Evolutionary conservation across 2,113 vertebrate genomes (phyloP).

Genomic region (Dendropsophus ebraccatus): DNA sequence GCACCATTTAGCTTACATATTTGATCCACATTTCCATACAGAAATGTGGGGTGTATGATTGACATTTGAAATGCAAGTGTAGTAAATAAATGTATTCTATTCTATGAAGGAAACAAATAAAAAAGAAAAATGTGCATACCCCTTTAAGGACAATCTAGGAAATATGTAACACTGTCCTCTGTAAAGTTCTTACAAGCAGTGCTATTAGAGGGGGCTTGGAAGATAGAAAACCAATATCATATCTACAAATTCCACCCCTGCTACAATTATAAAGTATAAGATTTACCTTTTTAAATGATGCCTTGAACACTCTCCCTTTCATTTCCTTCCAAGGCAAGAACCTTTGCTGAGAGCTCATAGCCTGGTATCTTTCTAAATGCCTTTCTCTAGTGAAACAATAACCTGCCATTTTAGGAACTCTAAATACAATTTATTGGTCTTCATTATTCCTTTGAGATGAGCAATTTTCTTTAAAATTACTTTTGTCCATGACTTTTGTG

Average conservation of each 20-base stretch:
- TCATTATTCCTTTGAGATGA: constrained; percentile 57
- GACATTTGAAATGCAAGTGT: no score
- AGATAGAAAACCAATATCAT: neutral
- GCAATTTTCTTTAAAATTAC: constrained; percentile 57
- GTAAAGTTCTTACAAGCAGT: neutral
- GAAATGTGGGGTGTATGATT: no score
- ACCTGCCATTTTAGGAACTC: constrained; percentile 54
- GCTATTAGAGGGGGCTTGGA: neutral
- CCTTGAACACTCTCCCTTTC: constrained; percentile 13
- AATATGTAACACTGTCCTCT: neutral
- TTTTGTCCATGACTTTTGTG: constrained; percentile 53
- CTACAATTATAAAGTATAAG: constrained; percentile 9
- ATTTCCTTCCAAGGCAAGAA: constrained; percentile 42
- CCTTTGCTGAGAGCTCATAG: constrained; percentile 20
- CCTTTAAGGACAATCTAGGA: no score
- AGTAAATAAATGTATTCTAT: no score
- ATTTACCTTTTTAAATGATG: constrained; percentile 41
- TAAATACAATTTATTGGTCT: constrained; percentile 56
- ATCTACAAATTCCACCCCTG: neutral
- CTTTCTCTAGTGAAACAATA: constrained; percentile 55
- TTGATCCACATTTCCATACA: no score
- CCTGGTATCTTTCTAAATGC: constrained; percentile 44
- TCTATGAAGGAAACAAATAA: no score
- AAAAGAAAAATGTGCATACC: no score
- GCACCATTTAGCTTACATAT: no score